Evolutionary conservation across 1,140 invertebrate genomes (phyloP).

Genomic region (Conus betulinus): DNA sequence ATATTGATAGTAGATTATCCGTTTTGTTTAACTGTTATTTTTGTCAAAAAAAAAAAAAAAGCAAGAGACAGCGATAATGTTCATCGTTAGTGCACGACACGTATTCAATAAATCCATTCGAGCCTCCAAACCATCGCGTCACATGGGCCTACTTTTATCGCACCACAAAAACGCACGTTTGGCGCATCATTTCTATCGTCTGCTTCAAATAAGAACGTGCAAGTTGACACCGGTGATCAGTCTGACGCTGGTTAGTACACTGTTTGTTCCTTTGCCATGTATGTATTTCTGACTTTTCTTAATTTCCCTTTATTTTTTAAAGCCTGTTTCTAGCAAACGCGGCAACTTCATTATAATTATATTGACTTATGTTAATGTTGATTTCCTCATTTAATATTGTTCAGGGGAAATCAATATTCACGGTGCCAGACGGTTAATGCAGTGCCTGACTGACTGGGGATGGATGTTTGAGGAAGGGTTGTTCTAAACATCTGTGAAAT

Average conservation of each 20-base stretch:
- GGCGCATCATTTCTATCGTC: conserved; percentile 21
- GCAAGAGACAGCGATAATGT: background rate
- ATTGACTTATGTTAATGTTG: conserved; percentile 18
- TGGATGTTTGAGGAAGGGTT: no score
- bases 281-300: background rate
- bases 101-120: conserved; percentile 1
- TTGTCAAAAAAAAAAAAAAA: background rate
- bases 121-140: background rate
- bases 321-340: background rate
- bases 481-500: no score
- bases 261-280: background rate
- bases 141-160: conserved; percentile 25
- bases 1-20: no score
- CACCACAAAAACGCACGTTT: conserved; percentile 19
- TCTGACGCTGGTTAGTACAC: background rate
- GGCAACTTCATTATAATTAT: background rate
- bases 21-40: no score
- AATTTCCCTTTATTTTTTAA: background rate
- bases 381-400: conserved; percentile 15
- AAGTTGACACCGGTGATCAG: background rate
- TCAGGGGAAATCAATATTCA: background rate
- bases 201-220: background rate
- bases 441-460: background rate
- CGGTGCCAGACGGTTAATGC: conserved; percentile 4
- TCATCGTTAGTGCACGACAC: background rate